A percentile compares a stretch with the other conserved stretches of the same genome.
These are phyloP conservation scores for Cremastobaeus sp. DNA, from an alignment of 2,888 invertebrate species.

Conservation along the genomic window DNA sequence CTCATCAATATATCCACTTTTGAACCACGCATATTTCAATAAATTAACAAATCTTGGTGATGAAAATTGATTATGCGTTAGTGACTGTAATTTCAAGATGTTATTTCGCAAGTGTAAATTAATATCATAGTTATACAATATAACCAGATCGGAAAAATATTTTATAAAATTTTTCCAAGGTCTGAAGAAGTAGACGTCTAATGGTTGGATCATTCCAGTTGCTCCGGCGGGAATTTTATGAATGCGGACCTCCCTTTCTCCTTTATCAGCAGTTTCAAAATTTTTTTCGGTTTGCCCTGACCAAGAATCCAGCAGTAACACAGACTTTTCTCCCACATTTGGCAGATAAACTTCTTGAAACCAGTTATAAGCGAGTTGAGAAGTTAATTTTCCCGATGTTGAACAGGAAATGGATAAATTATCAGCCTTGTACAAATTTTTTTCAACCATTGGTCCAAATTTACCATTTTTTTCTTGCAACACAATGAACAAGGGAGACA, in stretches of 20 bases:
- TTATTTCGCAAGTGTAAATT: slow-evolving; percentile 54
- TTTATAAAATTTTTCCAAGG: slow-evolving; percentile 45
- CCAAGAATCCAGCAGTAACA: slow-evolving; percentile 49
- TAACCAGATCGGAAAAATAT: slow-evolving; percentile 38
- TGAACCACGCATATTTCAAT: slow-evolving; percentile 52
- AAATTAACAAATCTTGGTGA: slow-evolving; percentile 38
- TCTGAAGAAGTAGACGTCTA: slow-evolving; percentile 39
- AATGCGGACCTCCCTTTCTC: slow-evolving; percentile 17
- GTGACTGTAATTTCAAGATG: slow-evolving; percentile 40
- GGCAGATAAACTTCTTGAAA: slow-evolving; percentile 4
- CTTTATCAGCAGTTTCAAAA: slow-evolving; percentile 27
- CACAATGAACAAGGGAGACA: slow-evolving; percentile 15
- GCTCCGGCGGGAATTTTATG: slow-evolving; percentile 34
- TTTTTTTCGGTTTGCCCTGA: slow-evolving; percentile 28
- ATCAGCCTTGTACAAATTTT: background rate
- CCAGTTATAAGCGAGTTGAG: background rate
- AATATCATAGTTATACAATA: slow-evolving; percentile 25
- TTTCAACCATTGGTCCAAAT: background rate
- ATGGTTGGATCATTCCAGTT: slow-evolving; percentile 39
- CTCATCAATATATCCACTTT: slow-evolving; percentile 47
- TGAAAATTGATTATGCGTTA: slow-evolving; percentile 48
- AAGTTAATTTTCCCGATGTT: background rate
- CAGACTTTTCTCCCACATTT: slow-evolving; percentile 17
- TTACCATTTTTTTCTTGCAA: background rate
- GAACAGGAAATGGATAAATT: background rate